Conservation (phyloP, 2,888 invertebrate species). For the Xanthia icteritia region DNA sequence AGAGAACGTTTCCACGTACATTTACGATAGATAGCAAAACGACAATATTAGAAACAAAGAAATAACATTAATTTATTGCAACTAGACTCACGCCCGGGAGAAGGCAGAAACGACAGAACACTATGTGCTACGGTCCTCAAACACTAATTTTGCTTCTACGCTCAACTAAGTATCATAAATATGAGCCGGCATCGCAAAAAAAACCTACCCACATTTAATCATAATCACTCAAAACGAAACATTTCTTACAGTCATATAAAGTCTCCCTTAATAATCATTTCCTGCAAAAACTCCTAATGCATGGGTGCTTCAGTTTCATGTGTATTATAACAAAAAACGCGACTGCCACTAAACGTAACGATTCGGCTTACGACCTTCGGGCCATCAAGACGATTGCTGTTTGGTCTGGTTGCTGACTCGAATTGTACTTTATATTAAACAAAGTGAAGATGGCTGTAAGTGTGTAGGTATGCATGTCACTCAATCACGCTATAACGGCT, state of each 20-base stretch:
- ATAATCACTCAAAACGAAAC: constrained; percentile 23
- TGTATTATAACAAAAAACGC: constrained; percentile 58
- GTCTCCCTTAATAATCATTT: constrained; percentile 31
- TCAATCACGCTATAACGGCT: neutral
- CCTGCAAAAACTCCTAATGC: constrained; percentile 56
- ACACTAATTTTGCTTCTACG: neutral
- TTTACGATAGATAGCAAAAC: neutral
- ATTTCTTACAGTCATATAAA: constrained; percentile 34
- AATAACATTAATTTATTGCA: neutral
- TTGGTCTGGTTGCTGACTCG: constrained; percentile 57
- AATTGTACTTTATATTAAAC: constrained; percentile 21
- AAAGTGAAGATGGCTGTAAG: neutral
- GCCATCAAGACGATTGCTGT: constrained; percentile 54
- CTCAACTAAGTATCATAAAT: neutral
- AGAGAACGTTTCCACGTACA: neutral
- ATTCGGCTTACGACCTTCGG: constrained; percentile 57
- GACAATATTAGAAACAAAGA: neutral
- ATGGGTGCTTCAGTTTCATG: constrained; percentile 58
- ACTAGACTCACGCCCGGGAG: neutral
- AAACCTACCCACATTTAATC: neutral
- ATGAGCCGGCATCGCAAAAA: neutral
- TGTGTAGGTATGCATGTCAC: neutral
- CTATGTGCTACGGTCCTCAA: neutral
- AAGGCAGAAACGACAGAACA: neutral
- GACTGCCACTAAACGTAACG: constrained; percentile 54